A percentile compares a stretch with the other conserved stretches of the same genome.
These are phyloP conservation scores for Cataglyphis livida DNA, from an alignment of 2,888 invertebrate species.

Conservation along the genomic window DNA sequence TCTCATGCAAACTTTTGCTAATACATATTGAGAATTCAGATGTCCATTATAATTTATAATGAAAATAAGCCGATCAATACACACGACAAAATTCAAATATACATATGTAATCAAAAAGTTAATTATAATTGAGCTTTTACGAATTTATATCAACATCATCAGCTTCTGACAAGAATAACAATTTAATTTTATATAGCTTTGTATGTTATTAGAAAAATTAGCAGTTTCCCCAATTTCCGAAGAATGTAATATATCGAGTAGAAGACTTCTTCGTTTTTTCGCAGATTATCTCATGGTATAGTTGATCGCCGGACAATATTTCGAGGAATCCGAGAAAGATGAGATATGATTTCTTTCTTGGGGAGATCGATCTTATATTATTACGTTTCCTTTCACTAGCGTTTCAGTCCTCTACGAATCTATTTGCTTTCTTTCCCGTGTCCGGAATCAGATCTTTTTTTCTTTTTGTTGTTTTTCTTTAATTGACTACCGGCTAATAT, in stretches of 20 bases:
- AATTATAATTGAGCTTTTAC: neutral
- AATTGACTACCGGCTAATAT: neutral
- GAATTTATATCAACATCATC: neutral
- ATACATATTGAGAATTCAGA: neutral
- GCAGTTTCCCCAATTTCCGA: neutral
- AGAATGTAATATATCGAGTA: neutral
- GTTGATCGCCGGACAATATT: neutral
- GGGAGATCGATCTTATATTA: neutral
- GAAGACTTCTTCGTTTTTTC: neutral
- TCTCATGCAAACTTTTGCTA: neutral
- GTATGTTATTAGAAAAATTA: neutral
- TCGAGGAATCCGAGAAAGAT: neutral
- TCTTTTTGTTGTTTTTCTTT: slow-evolving; percentile 6
- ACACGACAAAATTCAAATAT: neutral
- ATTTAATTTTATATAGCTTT: neutral
- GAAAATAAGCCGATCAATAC: neutral
- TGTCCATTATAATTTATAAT: neutral
- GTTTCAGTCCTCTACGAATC: neutral
- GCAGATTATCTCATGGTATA: neutral
- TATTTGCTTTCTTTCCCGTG: neutral
- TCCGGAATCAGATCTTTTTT: neutral
- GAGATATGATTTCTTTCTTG: neutral
- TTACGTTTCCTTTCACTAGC: neutral
- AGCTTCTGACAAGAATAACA: neutral
- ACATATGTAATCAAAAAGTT: neutral